These are phyloP conservation scores for Stigmatopora argus DNA, from an alignment of 2,113 vertebrate genomes.

Conservation along the genomic window DNA sequence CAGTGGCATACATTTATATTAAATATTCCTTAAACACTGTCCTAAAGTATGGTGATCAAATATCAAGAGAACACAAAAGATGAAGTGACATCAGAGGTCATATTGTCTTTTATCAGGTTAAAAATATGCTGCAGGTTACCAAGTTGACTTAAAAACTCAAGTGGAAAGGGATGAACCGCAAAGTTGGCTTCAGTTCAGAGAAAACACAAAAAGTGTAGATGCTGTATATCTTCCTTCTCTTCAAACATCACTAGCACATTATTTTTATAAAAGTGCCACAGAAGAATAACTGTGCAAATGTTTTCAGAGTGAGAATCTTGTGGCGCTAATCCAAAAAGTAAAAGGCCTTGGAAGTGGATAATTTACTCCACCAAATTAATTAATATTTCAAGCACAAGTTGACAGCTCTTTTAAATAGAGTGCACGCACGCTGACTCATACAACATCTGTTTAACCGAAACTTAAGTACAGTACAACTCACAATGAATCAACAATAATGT, in stretches of 20 bases:
- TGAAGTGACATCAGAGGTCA: not conserved
- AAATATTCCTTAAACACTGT: not conserved
- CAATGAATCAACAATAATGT: no score
- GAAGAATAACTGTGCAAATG: constrained; percentile 54
- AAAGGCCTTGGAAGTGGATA: constrained; percentile 50
- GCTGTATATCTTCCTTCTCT: constrained; percentile 57
- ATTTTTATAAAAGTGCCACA: constrained; percentile 72
- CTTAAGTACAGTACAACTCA: constrained; percentile 4
- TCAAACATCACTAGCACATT: constrained; percentile 69
- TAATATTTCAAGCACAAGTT: constrained; percentile 54
- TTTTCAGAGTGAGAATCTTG: constrained; percentile 62
- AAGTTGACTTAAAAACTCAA: constrained; percentile 39
- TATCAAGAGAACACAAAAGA: not conserved
- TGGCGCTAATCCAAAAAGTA: constrained; percentile 53
- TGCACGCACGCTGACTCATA: constrained; percentile 29
- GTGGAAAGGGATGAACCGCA: constrained; percentile 52
- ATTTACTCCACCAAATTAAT: constrained; percentile 63
- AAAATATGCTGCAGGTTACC: constrained; percentile 77
- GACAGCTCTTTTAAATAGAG: constrained; percentile 51
- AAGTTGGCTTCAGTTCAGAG: constrained; percentile 67
- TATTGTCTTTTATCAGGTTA: constrained; percentile 71
- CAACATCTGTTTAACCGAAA: constrained; percentile 45
- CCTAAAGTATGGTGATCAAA: not conserved
- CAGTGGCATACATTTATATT: not conserved
- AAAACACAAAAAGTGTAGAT: constrained; percentile 53